A percentile compares a stretch with the other conserved stretches of the same genome.
Evolutionary conservation across 2,113 vertebrate genomes (phyloP).

Genomic region (Nesogale talazaci): DNA sequence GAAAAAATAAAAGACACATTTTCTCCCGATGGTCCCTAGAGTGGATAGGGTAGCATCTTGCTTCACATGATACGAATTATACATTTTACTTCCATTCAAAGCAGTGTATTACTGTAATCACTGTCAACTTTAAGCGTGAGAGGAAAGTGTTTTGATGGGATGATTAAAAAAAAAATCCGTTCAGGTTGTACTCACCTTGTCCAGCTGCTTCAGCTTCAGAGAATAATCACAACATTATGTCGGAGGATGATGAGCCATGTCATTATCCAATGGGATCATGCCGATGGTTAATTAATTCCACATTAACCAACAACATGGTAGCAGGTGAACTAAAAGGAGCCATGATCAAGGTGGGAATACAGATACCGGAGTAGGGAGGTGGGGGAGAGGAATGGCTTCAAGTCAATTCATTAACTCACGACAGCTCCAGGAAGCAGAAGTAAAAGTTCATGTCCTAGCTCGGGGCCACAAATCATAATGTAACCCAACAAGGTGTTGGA

Average conservation of each 20-base stretch:
- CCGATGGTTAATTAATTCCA: slow-evolving; percentile 59
- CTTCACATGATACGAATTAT: slow-evolving; percentile 23
- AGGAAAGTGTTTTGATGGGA: slow-evolving; percentile 61
- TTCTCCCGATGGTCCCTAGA: slow-evolving; percentile 57
- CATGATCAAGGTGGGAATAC: background rate
- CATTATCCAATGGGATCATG: slow-evolving; percentile 49
- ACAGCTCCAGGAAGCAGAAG: slow-evolving; percentile 44
- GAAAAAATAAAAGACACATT: slow-evolving; percentile 69
- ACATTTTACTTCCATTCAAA: slow-evolving; percentile 48
- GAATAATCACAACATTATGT: slow-evolving; percentile 24
- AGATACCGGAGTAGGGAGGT: background rate
- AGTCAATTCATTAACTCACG: slow-evolving; percentile 49
- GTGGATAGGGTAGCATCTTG: slow-evolving; percentile 69
- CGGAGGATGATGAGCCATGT: slow-evolving; percentile 13
- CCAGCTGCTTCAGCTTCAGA: slow-evolving; percentile 56
- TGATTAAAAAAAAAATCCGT: background rate
- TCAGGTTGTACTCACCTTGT: slow-evolving; percentile 37
- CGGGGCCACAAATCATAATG: slow-evolving; percentile 67
- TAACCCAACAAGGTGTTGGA: slow-evolving; percentile 73
- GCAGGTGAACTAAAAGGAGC: background rate
- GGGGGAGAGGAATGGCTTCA: slow-evolving; percentile 34
- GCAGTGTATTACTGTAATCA: slow-evolving; percentile 59
- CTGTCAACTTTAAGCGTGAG: slow-evolving; percentile 63
- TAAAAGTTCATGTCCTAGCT: slow-evolving; percentile 57
- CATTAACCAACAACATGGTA: slow-evolving; percentile 6